Evolutionary conservation across 2,888 invertebrate species (phyloP).

Genomic region (Acleris literana): DNA sequence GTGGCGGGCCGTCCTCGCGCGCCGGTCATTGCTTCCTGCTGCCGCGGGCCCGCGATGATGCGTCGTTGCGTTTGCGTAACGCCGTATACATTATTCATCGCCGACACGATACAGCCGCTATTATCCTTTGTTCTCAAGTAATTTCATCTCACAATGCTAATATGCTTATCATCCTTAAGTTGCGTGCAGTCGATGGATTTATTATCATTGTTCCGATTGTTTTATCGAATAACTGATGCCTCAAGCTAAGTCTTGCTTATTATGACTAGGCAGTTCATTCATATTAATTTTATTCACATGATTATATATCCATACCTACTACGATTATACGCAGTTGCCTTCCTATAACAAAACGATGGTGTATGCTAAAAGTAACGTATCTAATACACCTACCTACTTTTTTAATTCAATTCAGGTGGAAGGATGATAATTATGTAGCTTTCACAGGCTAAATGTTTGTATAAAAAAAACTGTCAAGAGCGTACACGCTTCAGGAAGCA

Average conservation of each 20-base stretch:
- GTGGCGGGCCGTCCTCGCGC: slow-evolving; percentile 52
- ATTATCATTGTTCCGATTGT: slow-evolving; percentile 28
- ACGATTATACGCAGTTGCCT: no score
- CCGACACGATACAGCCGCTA: slow-evolving; percentile 51
- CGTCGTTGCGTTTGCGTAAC: slow-evolving; percentile 63
- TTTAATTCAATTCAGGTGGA: no score
- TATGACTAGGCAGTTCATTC: no score
- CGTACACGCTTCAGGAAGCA: no score
- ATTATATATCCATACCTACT: no score
- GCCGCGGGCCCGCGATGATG: slow-evolving; percentile 51
- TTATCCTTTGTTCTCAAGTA: slow-evolving; percentile 64
- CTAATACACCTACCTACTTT: no score
- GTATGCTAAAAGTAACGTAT: no score
- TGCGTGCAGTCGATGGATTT: slow-evolving; percentile 34
- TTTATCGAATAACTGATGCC: slow-evolving; percentile 17
- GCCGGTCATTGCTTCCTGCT: slow-evolving; percentile 76
- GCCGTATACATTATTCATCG: slow-evolving; percentile 66
- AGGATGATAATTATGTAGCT: no score
- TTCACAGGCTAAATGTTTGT: no score
- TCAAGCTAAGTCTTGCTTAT: slow-evolving; percentile 3
- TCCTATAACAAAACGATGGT: no score
- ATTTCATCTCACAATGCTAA: slow-evolving; percentile 38
- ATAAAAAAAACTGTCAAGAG: no score
- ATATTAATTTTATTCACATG: no score
- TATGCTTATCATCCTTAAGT: slow-evolving; percentile 38